These are phyloP conservation scores for Calypte anna DNA, from an alignment of 2,113 vertebrate species.

Conservation along the genomic window DNA sequence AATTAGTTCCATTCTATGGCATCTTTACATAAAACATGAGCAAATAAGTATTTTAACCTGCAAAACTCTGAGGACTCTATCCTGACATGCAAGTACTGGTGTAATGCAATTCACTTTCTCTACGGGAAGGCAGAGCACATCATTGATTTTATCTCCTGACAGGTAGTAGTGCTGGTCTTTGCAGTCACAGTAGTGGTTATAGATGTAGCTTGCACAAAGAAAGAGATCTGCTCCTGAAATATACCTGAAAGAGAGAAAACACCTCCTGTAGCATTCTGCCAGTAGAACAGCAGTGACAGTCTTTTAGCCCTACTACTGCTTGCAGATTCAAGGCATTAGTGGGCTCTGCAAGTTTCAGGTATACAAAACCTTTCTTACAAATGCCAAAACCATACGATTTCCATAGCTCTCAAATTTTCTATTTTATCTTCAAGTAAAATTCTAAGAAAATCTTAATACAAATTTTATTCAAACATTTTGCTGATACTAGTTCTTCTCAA, in stretches of 20 bases:
- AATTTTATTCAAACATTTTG: neutral
- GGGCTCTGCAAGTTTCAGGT: neutral
- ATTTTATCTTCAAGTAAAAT: neutral
- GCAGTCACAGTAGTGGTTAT: constrained; percentile 98
- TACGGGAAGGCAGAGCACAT: constrained; percentile 90
- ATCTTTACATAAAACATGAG: neutral
- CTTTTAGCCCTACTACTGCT: neutral
- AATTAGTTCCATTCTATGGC: neutral
- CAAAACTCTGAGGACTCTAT: constrained; percentile 90
- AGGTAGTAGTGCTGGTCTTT: constrained; percentile 97
- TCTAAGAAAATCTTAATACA: neutral
- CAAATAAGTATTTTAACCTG: constrained; percentile 78
- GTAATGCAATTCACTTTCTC: constrained; percentile 78
- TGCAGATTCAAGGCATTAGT: neutral
- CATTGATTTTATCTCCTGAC: constrained; percentile 97
- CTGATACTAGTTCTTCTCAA: neutral
- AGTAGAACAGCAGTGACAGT: neutral
- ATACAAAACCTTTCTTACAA: neutral
- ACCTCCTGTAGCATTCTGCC: neutral
- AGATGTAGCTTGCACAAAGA: constrained; percentile 95
- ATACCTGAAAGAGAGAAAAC: constrained; percentile 74
- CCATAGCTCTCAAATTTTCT: neutral
- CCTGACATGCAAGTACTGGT: constrained; percentile 92
- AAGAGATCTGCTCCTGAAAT: constrained; percentile 94
- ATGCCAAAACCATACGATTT: neutral